Conservation (phyloP, 2,797 vertebrate species). For the Anolis apletophallus region DNA sequence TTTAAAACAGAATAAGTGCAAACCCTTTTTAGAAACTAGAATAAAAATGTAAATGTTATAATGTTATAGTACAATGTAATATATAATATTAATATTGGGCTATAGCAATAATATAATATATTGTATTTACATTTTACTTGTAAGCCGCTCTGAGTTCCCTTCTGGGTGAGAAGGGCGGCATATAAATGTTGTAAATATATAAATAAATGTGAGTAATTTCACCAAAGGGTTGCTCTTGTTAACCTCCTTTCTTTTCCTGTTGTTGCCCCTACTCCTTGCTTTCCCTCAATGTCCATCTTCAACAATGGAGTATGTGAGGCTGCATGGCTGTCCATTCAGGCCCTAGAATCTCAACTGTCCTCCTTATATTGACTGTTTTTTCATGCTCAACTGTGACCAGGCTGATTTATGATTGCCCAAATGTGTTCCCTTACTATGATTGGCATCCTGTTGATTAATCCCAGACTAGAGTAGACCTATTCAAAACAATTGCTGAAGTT, state of each 20-base stretch:
- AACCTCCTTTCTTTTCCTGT: neutral
- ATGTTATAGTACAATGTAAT: no score
- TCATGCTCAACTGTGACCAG: neutral
- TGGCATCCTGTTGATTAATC: no score
- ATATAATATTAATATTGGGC: no score
- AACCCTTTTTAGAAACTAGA: no score
- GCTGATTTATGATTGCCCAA: neutral
- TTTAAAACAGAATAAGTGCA: neutral
- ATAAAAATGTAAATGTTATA: neutral
- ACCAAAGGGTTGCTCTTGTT: neutral
- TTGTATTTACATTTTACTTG: no score
- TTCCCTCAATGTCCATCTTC: neutral
- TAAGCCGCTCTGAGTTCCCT: no score
- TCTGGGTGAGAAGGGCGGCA: no score
- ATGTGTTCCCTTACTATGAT: neutral
- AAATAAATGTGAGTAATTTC: neutral
- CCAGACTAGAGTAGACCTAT: no score
- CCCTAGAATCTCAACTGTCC: neutral
- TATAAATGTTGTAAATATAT: no score
- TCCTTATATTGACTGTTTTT: neutral
- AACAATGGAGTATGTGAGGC: neutral
- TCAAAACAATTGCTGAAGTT: no score
- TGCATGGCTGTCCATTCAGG: neutral
- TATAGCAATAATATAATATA: no score
- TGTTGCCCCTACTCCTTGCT: neutral